Evolutionary conservation across 2,888 invertebrate genomes (phyloP), one percentile per base, ranked within the genome.

Genomic region (Xanthostigma xanthostigma): DNA sequence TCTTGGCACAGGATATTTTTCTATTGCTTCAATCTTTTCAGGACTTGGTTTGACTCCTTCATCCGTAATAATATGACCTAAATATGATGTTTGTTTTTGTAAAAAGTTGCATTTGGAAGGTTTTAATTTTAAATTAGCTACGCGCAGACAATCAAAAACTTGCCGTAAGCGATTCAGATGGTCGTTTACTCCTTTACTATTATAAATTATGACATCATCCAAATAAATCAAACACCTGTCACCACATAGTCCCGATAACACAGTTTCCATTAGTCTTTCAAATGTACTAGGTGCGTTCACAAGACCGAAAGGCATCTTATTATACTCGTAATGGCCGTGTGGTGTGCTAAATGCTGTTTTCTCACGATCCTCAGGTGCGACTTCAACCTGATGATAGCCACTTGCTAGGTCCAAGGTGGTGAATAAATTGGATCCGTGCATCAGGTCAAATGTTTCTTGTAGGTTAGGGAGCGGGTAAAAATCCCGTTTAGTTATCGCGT

Each of bases 241-340:
- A 43, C 55, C 56, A 34, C 51, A 49, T 27, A 60, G 39, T 1
- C 56, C 59, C 1, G 51, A 46, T n/a, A 62, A 48, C 1, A 55
- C 54, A 8, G 46, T 43, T 41, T 63, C 56, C 59, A 62, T 62
- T 5, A 58, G 34, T 2, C 59, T 39, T 40, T 59, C 58, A 42
- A 60, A 62, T 0, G 58, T 59, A 1, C 57, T 55, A 0, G 60
- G 60, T 2, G 59, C 58, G 12, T 58, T 58, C 44, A 53, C 54
- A 1, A 62, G 46, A 0, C 60, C 60, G 52, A 62, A 61, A 0
- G 57, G 55, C 56, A 59, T 56, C 2, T 53, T 38, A 5, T 39
- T 49, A 42, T 50, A 58, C 33, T 57, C 53, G 10, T 48, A 57
- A 33, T 57, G 56, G 1, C 54, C 56, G 8, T 51, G 40, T 3